Percentiles rank a stretch among this genome's conserved stretches.
These are phyloP conservation scores for Peromyscus maniculatus DNA, from an alignment of 2,113 vertebrate species.

Conservation along the genomic window DNA sequence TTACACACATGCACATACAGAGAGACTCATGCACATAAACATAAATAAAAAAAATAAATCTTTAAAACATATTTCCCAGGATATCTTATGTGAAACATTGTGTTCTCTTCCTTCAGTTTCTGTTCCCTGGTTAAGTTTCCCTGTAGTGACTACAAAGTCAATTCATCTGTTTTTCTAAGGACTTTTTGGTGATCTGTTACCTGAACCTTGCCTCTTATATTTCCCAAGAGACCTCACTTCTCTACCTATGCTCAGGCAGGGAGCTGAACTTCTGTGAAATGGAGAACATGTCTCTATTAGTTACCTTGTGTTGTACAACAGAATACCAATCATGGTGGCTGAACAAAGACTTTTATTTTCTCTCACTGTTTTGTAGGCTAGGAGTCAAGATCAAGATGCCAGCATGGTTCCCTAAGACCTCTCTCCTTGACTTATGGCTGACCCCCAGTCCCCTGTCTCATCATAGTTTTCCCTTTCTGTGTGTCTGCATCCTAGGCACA, in stretches of 20 bases:
- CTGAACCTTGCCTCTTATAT: background rate
- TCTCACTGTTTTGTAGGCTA: background rate
- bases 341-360: background rate
- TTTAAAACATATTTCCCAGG: background rate
- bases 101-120: background rate
- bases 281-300: background rate
- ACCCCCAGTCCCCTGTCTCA: accelerated
- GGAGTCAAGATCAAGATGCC: background rate
- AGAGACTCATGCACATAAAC: background rate
- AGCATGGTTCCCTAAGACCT: background rate
- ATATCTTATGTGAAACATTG: background rate
- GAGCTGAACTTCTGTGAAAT: background rate
- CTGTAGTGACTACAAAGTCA: background rate
- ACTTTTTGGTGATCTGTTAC: background rate
- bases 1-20: background rate
- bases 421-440: background rate
- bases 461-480: accelerated
- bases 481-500: background rate
- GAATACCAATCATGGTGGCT: too few relatives aligned
- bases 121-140: background rate
- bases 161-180: background rate
- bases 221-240: background rate
- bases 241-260: background rate
- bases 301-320: too few relatives aligned
- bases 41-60: background rate